These are phyloP conservation scores for Psettodes erumei DNA, from an alignment of 2,113 vertebrate genomes.

Conservation along the genomic window DNA sequence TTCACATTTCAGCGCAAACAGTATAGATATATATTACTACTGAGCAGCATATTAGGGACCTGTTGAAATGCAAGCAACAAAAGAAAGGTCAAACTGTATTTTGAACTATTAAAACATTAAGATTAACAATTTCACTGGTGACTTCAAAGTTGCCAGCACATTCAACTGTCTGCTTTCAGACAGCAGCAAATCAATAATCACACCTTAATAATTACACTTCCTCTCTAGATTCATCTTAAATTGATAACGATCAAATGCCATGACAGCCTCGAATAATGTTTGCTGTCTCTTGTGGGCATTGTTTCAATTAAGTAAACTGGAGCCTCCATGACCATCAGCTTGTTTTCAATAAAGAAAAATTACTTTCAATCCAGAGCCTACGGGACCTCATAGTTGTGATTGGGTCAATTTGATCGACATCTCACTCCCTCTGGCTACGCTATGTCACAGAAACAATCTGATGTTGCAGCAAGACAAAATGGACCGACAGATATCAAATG, in stretches of 20 bases:
- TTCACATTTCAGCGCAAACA: not conserved
- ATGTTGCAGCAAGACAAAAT: not conserved
- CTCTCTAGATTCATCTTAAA: constrained; percentile 6
- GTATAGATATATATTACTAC: not conserved
- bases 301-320: constrained; percentile 28
- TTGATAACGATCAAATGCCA: constrained; percentile 24
- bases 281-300: constrained; percentile 21
- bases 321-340: constrained; percentile 6
- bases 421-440: not conserved
- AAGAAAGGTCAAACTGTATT: not conserved
- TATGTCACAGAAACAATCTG: not conserved
- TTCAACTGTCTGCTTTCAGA: not conserved
- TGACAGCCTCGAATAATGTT: constrained; percentile 1
- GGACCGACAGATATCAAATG: not conserved
- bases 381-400: constrained; percentile 6
- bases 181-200: constrained; percentile 25
- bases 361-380: constrained; percentile 1
- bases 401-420: constrained; percentile 29
- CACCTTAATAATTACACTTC: constrained; percentile 8
- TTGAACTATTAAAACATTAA: not conserved
- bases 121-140: too few relatives aligned
- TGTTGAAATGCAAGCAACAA: not conserved
- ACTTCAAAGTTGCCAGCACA: constrained; percentile 6
- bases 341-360: constrained; percentile 49
- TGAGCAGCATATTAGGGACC: not conserved